phyloP scores from a whole-genome alignment of 30 jellyfish, hydroid and myxozoan species.

The Pelagia noctiluca region DNA sequence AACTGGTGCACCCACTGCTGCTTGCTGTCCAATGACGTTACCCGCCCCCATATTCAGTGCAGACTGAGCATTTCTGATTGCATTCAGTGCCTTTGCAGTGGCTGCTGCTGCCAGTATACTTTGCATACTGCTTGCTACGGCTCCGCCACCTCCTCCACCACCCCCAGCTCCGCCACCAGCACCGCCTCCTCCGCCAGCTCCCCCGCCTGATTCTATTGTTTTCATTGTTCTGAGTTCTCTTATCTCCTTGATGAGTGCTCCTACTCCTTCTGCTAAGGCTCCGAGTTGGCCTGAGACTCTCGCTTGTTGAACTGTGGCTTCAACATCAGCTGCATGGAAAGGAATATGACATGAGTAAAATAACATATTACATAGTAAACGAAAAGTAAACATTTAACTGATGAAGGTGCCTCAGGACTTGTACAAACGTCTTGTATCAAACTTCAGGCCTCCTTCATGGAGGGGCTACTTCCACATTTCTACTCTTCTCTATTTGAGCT shows the following conservation, averaged over 20 bases:
- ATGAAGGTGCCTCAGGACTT: too few relatives aligned
- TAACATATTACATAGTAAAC: too few relatives aligned
- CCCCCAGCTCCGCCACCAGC: slow-evolving; percentile 60
- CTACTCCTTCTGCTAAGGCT: slow-evolving; percentile 95
- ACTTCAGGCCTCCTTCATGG: too few relatives aligned
- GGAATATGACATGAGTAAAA: too few relatives aligned
- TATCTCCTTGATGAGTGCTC: slow-evolving; percentile 87
- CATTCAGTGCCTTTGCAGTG: slow-evolving; percentile 73
- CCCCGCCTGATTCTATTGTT: slow-evolving; percentile 57
- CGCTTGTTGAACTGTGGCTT: slow-evolving; percentile 80
- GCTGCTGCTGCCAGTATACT: slow-evolving; percentile 81
- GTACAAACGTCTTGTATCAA: too few relatives aligned
- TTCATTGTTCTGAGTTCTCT: slow-evolving; percentile 81
- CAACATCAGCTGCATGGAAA: slow-evolving; percentile 64
- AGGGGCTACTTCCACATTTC: too few relatives aligned
- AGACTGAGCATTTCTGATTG: slow-evolving; percentile 74
- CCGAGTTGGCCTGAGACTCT: slow-evolving; percentile 93
- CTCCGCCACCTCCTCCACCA: slow-evolving; percentile 72
- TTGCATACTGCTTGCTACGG: slow-evolving; percentile 53
- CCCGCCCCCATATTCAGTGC: slow-evolving; percentile 84
- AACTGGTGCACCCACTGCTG: slow-evolving; percentile 44
- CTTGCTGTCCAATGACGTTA: slow-evolving; percentile 58
- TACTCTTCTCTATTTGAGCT: too few relatives aligned
- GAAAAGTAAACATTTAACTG: too few relatives aligned
- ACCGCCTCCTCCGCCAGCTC: slow-evolving; percentile 54